phyloP scores from a whole-genome alignment of 2,888 invertebrate genomes.

The Axea sp. region DNA sequence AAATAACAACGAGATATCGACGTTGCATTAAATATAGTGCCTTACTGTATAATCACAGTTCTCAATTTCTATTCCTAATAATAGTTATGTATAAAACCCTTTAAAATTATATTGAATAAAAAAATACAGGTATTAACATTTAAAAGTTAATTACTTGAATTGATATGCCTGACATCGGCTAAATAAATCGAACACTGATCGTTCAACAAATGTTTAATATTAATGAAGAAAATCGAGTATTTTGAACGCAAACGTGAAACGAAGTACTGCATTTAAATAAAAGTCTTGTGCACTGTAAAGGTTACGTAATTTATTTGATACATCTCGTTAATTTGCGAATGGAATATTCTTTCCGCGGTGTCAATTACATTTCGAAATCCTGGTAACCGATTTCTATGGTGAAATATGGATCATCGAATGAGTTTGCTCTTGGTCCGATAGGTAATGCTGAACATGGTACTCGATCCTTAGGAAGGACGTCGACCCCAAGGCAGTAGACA shows the following conservation, averaged over 20 bases:
- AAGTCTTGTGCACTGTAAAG: conserved; percentile 7
- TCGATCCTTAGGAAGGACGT: conserved; percentile 75
- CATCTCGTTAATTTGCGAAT: conserved; percentile 36
- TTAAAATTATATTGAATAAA: conserved; percentile 19
- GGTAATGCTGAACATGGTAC: conserved; percentile 76
- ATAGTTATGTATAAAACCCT: conserved; percentile 21
- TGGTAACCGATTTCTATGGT: conserved; percentile 70
- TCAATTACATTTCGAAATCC: conserved; percentile 56
- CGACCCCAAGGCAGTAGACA: conserved; percentile 70
- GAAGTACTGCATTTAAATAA: conserved; percentile 1
- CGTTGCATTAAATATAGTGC: conserved; percentile 20
- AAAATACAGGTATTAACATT: no score
- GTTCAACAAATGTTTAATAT: no score
- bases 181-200: no score
- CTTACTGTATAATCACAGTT: conserved; percentile 43
- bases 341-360: conserved; percentile 14
- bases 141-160: no score
- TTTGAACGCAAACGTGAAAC: neutral
- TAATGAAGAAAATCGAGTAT: neutral
- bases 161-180: no score
- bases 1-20: conserved; percentile 39
- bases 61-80: conserved; percentile 20
- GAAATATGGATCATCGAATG: conserved; percentile 72
- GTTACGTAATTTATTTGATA: conserved; percentile 28
- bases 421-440: conserved; percentile 74